A percentile compares a stretch with the other conserved stretches of the same genome.
phyloP scores from a whole-genome alignment of 37 sponge, comb jelly and placozoan species.

The Dysidea cf. avara region DNA sequence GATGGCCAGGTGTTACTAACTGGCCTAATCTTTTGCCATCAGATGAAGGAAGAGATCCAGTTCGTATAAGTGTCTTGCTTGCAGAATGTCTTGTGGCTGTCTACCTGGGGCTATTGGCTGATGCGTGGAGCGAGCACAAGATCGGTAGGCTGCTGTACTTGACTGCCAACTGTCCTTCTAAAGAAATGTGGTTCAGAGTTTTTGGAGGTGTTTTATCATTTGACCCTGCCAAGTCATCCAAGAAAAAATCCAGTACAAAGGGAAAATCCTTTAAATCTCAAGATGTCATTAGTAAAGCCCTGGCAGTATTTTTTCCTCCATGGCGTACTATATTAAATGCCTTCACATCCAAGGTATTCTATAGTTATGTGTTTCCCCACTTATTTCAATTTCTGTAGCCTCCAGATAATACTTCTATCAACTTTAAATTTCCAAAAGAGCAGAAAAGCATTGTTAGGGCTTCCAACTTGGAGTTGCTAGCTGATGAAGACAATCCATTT shows the following conservation, averaged over 20 bases:
- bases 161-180: constrained; percentile 49
- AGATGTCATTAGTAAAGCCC: too few relatives aligned
- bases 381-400: too few relatives aligned
- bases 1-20: constrained; percentile 79
- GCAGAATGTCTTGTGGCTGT: constrained; percentile 69
- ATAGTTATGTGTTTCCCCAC: too few relatives aligned
- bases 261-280: background rate
- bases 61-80: constrained; percentile 62
- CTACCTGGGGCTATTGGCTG: constrained; percentile 72
- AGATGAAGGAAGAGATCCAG: constrained; percentile 67
- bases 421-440: too few relatives aligned
- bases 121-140: constrained; percentile 69
- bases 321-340: too few relatives aligned
- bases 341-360: too few relatives aligned
- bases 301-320: too few relatives aligned
- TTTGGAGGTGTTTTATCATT: constrained; percentile 72
- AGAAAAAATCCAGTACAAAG: background rate
- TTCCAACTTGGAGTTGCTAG: background rate
- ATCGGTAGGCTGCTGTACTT: constrained; percentile 27
- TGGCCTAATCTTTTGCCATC: constrained; percentile 72
- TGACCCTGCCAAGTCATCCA: too few relatives aligned
- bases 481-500: constrained; percentile 37
- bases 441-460: too few relatives aligned
- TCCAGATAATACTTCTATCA: too few relatives aligned
- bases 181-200: constrained; percentile 61